Evolutionary conservation across 2,797 vertebrate species (phyloP).

Genomic region (Sebastolobus altivelis): DNA sequence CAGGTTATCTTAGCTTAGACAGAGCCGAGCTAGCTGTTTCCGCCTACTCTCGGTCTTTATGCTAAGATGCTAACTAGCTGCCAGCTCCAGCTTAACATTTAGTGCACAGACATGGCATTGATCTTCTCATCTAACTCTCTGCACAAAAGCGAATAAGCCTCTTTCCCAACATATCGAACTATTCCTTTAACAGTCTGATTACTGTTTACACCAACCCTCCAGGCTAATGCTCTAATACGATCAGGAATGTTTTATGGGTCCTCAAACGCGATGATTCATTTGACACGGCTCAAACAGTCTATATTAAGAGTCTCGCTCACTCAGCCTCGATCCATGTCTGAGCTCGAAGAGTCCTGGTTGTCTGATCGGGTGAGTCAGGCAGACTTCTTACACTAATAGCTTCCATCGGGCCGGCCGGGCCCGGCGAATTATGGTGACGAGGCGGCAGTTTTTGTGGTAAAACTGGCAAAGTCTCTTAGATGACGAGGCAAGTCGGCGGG

Average conservation of each 20-base stretch:
- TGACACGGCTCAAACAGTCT: constrained; percentile 32
- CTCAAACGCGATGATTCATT: constrained; percentile 56
- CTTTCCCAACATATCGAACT: constrained; percentile 20
- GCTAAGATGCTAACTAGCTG: neutral
- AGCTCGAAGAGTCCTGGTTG: constrained; percentile 37
- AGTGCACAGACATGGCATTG: neutral
- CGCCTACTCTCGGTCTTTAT: neutral
- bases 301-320: constrained; percentile 33
- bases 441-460: constrained; percentile 74
- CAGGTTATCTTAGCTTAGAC: neutral
- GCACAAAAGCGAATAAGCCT: neutral
- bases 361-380: constrained; percentile 69
- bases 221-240: constrained; percentile 33
- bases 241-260: constrained; percentile 56
- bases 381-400: constrained; percentile 69
- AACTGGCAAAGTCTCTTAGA: constrained; percentile 62
- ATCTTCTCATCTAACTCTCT: constrained; percentile 8
- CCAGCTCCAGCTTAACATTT: neutral
- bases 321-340: constrained; percentile 40
- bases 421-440: constrained; percentile 65
- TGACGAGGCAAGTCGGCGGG: constrained; percentile 44
- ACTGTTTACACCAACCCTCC: constrained; percentile 20
- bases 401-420: constrained; percentile 64
- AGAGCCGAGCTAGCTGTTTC: neutral
- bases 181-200: constrained; percentile 25